phyloP scores from a whole-genome alignment of 2,797 vertebrate species.

The Microctenopoma lineatum region DNA sequence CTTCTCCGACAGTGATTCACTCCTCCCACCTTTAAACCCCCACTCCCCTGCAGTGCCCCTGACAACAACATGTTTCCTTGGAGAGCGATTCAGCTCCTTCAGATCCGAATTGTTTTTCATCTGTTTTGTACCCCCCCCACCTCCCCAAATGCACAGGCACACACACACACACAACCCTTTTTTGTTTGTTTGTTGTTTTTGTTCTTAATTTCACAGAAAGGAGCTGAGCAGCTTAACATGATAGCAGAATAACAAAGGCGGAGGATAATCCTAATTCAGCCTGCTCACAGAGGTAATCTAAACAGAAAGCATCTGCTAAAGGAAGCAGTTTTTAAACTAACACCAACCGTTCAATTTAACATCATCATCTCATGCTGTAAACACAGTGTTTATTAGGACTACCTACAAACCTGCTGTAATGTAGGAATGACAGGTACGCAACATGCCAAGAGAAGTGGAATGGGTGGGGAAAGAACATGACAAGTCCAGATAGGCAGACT shows the following conservation, averaged over 20 bases:
- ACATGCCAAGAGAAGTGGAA: not conserved
- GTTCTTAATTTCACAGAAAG: conserved; percentile 64
- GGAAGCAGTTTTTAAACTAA: conserved; percentile 55
- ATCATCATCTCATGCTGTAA: conserved; percentile 20
- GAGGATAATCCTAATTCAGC: conserved; percentile 70
- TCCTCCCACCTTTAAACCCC: conserved; percentile 53
- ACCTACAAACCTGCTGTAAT: conserved; percentile 7
- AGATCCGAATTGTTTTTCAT: conserved; percentile 46
- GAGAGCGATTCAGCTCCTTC: conserved; percentile 54
- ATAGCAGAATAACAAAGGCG: conserved; percentile 64
- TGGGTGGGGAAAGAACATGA: conserved; percentile 3
- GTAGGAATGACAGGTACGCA: not conserved
- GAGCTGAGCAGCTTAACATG: conserved; percentile 60
- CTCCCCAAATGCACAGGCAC: not conserved
- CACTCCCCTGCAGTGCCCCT: conserved; percentile 45
- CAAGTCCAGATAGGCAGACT: conserved; percentile 2
- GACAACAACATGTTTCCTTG: conserved; percentile 73
- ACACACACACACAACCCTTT: not conserved
- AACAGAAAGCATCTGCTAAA: conserved; percentile 46
- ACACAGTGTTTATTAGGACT: conserved; percentile 11
- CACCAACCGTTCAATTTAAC: conserved; percentile 34
- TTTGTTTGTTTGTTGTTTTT: conserved; percentile 68
- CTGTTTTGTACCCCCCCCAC: conserved; percentile 1
- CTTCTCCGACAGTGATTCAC: conserved; percentile 46
- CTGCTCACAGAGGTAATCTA: conserved; percentile 49